Evolutionary conservation across 1,140 invertebrate genomes (phyloP).

Genomic region (Calliphora vicina): DNA sequence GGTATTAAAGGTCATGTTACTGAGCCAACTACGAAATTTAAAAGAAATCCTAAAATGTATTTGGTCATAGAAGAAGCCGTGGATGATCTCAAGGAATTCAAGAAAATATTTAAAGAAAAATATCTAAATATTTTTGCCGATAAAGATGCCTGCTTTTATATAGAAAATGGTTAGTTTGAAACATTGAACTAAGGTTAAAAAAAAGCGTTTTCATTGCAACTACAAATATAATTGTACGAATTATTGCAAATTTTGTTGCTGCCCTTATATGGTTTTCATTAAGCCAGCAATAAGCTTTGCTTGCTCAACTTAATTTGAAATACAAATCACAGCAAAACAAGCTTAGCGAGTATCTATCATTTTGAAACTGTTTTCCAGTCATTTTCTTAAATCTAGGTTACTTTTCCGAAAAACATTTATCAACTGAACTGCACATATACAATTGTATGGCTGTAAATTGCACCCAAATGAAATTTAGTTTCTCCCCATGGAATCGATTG

Average conservation of each 20-base stretch:
- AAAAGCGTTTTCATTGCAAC: neutral
- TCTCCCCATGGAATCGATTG: constrained; percentile 54
- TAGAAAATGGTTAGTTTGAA: constrained; percentile 52
- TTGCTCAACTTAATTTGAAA: no score
- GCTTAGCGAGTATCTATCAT: no score
- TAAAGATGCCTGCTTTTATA: constrained; percentile 54
- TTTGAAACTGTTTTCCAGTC: neutral
- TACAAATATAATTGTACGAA: neutral
- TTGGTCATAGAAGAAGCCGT: constrained; percentile 50
- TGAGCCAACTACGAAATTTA: constrained; percentile 44
- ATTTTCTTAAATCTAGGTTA: constrained; percentile 41
- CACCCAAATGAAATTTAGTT: constrained; percentile 50
- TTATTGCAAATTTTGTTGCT: no score
- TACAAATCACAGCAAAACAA: no score
- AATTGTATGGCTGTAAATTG: constrained; percentile 53
- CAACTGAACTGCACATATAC: constrained; percentile 51
- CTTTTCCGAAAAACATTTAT: constrained; percentile 54
- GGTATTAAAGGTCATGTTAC: constrained; percentile 54
- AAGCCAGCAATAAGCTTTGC: no score
- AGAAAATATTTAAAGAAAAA: constrained; percentile 42
- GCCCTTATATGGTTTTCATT: no score
- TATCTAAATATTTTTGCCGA: constrained; percentile 55
- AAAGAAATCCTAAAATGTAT: constrained; percentile 49
- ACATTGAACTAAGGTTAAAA: neutral
- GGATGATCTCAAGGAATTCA: constrained; percentile 47